Evolutionary conservation across 2,113 vertebrate genomes (phyloP).

Genomic region (Python bivittatus): DNA sequence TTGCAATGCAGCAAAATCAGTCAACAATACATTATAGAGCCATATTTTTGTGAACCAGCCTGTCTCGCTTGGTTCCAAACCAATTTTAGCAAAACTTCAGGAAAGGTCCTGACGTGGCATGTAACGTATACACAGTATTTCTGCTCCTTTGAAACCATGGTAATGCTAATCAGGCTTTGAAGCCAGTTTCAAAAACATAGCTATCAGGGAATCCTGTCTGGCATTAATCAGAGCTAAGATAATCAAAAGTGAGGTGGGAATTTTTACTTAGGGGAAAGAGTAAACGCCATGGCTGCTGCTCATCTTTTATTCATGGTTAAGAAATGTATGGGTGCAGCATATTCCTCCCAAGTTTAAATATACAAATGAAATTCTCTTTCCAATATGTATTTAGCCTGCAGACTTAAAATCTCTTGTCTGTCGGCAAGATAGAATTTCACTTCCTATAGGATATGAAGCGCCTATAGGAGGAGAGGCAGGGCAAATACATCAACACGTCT

Average conservation of each 20-base stretch:
- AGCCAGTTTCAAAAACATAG: neutral
- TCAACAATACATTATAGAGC: neutral
- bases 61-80: neutral
- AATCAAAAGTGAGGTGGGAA: neutral
- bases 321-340: neutral
- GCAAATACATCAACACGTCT: conserved; percentile 33
- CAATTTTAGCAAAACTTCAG: neutral
- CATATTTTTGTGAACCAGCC: neutral
- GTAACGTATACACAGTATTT: neutral
- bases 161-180: neutral
- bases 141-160: neutral
- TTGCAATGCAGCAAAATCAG: neutral
- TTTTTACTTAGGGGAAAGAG: neutral
- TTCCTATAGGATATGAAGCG: neutral
- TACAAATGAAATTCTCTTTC: neutral
- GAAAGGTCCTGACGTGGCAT: neutral
- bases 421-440: neutral
- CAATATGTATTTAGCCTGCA: neutral
- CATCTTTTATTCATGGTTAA: neutral
- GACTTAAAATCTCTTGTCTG: neutral
- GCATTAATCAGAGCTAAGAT: neutral
- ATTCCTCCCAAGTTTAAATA: neutral
- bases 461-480: conserved; percentile 10
- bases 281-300: neutral
- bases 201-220: neutral